Base-by-base conservation (phyloP, 2,113 vertebrate genomes). In the Tympanuchus pallidicinctus region DNA sequence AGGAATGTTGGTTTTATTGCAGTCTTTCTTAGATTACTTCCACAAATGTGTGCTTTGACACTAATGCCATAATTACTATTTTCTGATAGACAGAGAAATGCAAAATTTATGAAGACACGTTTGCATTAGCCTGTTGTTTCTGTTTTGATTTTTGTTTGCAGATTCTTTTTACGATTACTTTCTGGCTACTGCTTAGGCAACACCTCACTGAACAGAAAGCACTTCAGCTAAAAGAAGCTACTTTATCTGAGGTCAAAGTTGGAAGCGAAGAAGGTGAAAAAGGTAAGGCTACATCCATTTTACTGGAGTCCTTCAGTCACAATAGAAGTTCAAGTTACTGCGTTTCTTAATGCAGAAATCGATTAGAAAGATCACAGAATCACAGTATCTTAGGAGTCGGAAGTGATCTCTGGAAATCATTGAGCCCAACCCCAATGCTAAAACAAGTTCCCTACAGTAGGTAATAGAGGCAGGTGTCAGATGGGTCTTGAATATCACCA, bases 111-210 rank as follows among this genome's bases (percentile, higher is more conserved):
- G 22, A 91, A 74, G 52, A 88, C 2, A 3, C 80, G 12, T 28
- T 89, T 92, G 13, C 54, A n/a, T 84, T 80, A 94, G 86, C 86
- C 50, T 94, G 78, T 95, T 94, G 40, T 17, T 91, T 87, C 88
- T 67, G 20, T 88, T 93, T 87, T 93, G 13, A 61, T 97, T 92
- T 96, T 86, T 97, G 36, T 34, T 91, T 94, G 88, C 92, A 99
- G 99, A 98, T 99, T 81, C 97, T 99, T 96, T 99, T 98, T 96
- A 98, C 98, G 86, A 98, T 99, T 97, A 99, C 98, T 50, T 99
- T 99, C 95, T 99, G 99, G 99, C 98, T 99, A 73, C 98, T 99
- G 94, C 98, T 99, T 91, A 98, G 98, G 95, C 99, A 99, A 94
- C 98, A 98, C 14, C 98, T 99, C 30, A 99, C 98, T 32, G 99